Base-by-base conservation (phyloP, 2,113 vertebrate species). In the Pitta sordida region DNA sequence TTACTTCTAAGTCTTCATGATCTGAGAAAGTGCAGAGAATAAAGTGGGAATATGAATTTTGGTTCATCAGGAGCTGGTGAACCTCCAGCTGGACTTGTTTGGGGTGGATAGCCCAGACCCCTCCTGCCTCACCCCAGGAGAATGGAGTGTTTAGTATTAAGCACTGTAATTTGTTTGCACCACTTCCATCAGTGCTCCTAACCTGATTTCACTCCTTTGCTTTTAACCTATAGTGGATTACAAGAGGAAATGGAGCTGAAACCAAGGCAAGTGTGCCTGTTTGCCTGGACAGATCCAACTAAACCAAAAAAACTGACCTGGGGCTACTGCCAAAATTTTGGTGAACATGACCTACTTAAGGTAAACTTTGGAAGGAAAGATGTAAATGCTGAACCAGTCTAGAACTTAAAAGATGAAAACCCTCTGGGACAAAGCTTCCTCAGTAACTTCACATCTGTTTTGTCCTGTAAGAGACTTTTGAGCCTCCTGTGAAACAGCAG, bases 271-370 rank as follows among this genome's bases (percentile, higher is more conserved):
- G 98, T 97, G 5, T 98, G 98, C 15, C 96, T 98, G 32, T 99
- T 99, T 96, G 98, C 97, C 6, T 99, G 99, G 99, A 98, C 98
- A 18, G 98, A 99, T 92, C 99, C 99, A 13, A 97, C 99, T 7
- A 98, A 98, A 13, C 95, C 96, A 15, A 98, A 98, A 67, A 98
- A 96, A 41, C 91, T 99, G 32, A 96, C 71, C 18, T 99, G 99
- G 99, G 97, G 69, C 49, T 99, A 98, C 56, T 95, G 94, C 14
- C 96, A 98, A 7, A 97, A 97, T n/a, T 93, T 71, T 20, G 99
- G 98, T 82, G 98, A 99, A 86, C 98, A 98, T 19, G 97, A 98
- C 87, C 97, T 99, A 15, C 95, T 99, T 55, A 99, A 99, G 99
- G 99, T 99, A 96, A 26, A 15, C 34, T 62, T 36, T 11, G 3